Evolutionary conservation across 2,797 vertebrate species (phyloP), one percentile per base, ranked within the genome.

Genomic region (Mormyrops attenuatus): DNA sequence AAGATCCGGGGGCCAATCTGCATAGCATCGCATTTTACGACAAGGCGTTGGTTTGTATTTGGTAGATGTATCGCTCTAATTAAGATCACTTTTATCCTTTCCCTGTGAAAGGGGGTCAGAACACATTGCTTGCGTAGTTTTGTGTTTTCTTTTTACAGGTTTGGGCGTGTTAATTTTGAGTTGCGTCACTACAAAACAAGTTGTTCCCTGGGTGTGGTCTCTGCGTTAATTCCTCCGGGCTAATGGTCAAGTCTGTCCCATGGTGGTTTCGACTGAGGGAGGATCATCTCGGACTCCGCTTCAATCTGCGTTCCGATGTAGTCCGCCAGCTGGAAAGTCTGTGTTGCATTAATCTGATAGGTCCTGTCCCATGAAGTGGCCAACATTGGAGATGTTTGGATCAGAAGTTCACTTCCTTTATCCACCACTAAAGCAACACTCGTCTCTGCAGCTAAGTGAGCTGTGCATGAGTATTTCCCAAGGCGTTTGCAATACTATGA

Each of bases 141-240:
- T 96, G 93, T 96, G 92, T 97, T 94, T 96, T 95, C 95, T 88
- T 96, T 88, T 96, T 95, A 90, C 96, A 97, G 96, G 95, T 93
- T 94, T 95, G n/a, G 92, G 94, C 88, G 93, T 93, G 91, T 94
- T 94, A 41, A 85, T 88, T 91, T 92, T 92, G 17, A 87, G 22
- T 47, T 17, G 49, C 60, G 17, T 44, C 84, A 9, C 49, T 93
- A 3, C 90, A 91, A 91, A 90, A 92, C 94, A 94, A 92, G 96
- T 94, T 92, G 95, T 90, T 90, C 91, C 94, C 93, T 94, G 93
- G 93, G 94, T 96, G 92, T 95, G 95, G 93, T 95, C 92, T 94
- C 95, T 92, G 91, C 63, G 38, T 84, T 90, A 69, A 88, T 88
- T 82, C 77, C 22, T 82, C 87, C 22, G 73, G 77, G 87, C 89